Base-by-base conservation (phyloP, 2,888 invertebrate species). In the Digitonthophagus gazella region DNA sequence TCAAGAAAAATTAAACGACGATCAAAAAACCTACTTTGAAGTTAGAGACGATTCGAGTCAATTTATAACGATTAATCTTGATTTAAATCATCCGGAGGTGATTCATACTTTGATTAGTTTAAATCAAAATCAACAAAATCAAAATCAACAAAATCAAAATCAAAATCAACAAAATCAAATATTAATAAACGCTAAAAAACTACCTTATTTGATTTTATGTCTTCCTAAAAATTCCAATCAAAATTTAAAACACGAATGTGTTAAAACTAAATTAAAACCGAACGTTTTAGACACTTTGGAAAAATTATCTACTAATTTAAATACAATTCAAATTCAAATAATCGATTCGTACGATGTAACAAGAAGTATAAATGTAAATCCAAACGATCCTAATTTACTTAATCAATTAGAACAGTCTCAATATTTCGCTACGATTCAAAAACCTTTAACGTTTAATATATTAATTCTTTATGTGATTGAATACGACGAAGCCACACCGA, bases 31-130 rank as follows among this genome's bases (percentile, higher is more conserved):
- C 2, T 58, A 22, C 2, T 8, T 69, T 15, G 64, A 57, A 19
- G 54, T 65, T 2, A 15, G 69, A 18, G 69, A 69, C 20, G 69
- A 69, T 14, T 64, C 63, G 5, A 66, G 69, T 6, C 69, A 69
- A 58, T 66, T 63, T n/a, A 14, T 67, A 6, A 15, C 64, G 2
- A 16, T 66, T 11, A 56, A 57, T 2, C 2, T 69, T 4, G 64
- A 67, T 44, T 15, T 69, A 6, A 64, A 11, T 11, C 56, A 69
- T 11, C 28, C 15, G 3, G 20, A 65, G 8, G 54, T 65, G 2
- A 15, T 20, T 8, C 15, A 65, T 8, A 54, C 58, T 15, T 15
- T 58, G 4, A 58, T 58, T 4, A 11, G 15, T 3, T 18, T 58
- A 19, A 19, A 16, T 58, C 11, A 16, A 2, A 15, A 57, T 57